Percentiles rank a stretch among this genome's conserved stretches.
Conservation (phyloP, 92 coral and sea anemone genomes). For the Porites divaricata region DNA sequence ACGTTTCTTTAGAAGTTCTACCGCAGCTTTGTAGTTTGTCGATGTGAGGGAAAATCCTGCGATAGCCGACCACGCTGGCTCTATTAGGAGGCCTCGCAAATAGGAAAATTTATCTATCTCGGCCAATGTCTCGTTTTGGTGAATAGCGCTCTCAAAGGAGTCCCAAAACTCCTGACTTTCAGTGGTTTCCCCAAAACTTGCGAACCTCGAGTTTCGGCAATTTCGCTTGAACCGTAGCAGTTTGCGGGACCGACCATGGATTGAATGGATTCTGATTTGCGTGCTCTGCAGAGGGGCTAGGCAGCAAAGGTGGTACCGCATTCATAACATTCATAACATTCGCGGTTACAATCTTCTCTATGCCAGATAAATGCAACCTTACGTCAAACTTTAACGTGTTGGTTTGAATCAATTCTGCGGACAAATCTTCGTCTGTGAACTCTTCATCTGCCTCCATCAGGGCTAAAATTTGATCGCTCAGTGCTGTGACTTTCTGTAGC, state of each 20-base stretch:
- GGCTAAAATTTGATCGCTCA: neutral
- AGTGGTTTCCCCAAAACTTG: slow-evolving; percentile 38
- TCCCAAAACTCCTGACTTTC: slow-evolving; percentile 73
- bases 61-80: slow-evolving; percentile 28
- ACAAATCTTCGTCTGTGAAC: neutral
- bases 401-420: slow-evolving; percentile 20
- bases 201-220: slow-evolving; percentile 37
- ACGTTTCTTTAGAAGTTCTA: slow-evolving; percentile 3
- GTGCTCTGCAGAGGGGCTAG: neutral
- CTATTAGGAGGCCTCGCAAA: slow-evolving; percentile 2
- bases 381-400: neutral
- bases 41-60: slow-evolving; percentile 45
- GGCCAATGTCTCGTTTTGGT: slow-evolving; percentile 25
- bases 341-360: neutral
- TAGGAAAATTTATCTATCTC: slow-evolving; percentile 27
- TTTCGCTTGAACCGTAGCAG: slow-evolving; percentile 2
- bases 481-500: neutral
- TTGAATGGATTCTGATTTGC: neutral
- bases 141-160: slow-evolving; percentile 56
- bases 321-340: too few species aligned
- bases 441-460: neutral
- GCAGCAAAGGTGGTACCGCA: neutral
- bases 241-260: neutral
- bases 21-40: slow-evolving; percentile 36
- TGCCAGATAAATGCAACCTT: neutral